phyloP scores from a whole-genome alignment of 2,113 vertebrate genomes.

The Cercocebus atys region DNA sequence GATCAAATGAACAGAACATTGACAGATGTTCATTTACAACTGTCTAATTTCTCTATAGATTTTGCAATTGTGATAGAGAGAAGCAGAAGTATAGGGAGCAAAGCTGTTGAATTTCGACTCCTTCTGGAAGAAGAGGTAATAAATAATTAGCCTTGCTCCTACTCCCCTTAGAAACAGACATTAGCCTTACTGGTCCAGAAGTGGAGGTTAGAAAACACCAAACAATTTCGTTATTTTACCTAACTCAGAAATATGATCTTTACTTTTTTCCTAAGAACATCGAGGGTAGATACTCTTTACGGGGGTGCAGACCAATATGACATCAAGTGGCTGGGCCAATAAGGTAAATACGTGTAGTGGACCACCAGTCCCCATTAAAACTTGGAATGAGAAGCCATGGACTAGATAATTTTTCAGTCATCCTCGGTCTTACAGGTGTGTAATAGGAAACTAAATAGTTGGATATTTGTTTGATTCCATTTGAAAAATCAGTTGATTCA shows the following conservation, averaged over 20 bases:
- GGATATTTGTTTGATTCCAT: neutral
- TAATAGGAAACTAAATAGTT: neutral
- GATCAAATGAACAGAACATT: neutral
- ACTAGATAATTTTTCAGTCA: neutral
- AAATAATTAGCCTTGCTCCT: neutral
- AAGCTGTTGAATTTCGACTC: neutral
- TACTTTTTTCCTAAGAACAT: neutral
- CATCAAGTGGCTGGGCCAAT: neutral
- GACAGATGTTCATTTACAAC: neutral
- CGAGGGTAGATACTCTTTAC: neutral
- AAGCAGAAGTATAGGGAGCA: neutral
- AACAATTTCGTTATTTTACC: neutral
- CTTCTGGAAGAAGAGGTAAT: neutral
- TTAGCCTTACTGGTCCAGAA: neutral
- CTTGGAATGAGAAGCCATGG: neutral
- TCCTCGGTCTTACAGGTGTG: neutral
- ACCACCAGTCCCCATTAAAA: neutral
- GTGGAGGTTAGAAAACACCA: neutral
- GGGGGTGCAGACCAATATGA: neutral
- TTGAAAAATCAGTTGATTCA: slow-evolving; percentile 33
- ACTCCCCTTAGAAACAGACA: neutral
- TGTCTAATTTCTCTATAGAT: neutral
- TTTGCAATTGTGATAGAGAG: neutral
- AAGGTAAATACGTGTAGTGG: neutral
- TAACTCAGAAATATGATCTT: neutral